Evolutionary conservation across 2,888 invertebrate genomes (phyloP), one percentile per base, ranked within the genome.

Genomic region (Syrphus vitripennis): DNA sequence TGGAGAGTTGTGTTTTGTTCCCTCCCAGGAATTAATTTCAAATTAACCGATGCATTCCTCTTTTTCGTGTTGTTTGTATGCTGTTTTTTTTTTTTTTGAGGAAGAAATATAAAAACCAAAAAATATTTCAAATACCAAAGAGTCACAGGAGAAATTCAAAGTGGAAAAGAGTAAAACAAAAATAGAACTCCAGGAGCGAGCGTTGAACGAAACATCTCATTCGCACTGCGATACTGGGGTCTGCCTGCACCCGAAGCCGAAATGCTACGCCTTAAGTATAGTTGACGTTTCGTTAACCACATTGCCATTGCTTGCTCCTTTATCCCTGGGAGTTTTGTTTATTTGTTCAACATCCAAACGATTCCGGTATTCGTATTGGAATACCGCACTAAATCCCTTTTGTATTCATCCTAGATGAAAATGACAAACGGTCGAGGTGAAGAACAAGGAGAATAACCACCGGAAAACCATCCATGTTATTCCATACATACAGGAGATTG

Each of bases 221-320:
- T 80, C 71, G 48, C 65, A n/a, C 40, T 29, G 74, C 42, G 31
- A 40, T n/a, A 37, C 42, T 45, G 29, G 26, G 19, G 19, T 24
- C 5, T 2, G 7, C 3, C 10, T 3, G 12, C 9, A 34, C 34
- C 10, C 10, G 9, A 34, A 48, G 45, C 45, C 19, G 10, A 55
- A 26, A 61, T 0, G 1, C 12, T 26, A 50, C 45, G 31, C 40
- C 69, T 70, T 24, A 71, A 75, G 76, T 69, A 67, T 50, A 53
- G 77, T 74, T 78, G 86, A 86, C 82, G 86, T 82, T 81, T 78
- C 57, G 72, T 69, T 86, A 81, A 74, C 81, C 84, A 86, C 67
- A 81, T 80, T 74, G 76, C 81, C 61, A 50, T 24, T 24, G 45
- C 50, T 24, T 24, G 45, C 50, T 48, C 21, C 34, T 67, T 45